phyloP scores from a whole-genome alignment of 2,888 invertebrate genomes.

The Dromius quadrimaculatus region DNA sequence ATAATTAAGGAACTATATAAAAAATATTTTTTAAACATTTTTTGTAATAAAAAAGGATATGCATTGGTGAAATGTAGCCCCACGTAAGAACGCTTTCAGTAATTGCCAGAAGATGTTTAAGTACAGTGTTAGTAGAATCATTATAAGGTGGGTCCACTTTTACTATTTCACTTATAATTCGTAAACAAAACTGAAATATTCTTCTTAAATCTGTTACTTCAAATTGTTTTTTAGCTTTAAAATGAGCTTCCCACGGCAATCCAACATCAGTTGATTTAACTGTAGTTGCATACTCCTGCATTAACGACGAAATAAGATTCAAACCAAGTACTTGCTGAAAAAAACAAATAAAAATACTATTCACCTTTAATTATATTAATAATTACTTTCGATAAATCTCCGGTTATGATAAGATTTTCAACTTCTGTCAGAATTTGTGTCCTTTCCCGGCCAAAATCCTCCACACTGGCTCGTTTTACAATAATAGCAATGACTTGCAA shows the following conservation, averaged over 20 bases:
- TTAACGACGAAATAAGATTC: conserved; percentile 82
- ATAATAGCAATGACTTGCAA: conserved; percentile 87
- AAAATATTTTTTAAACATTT: conserved; percentile 55
- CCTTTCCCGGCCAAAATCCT: conserved; percentile 78
- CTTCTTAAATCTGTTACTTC: conserved; percentile 83
- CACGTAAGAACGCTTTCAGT: conserved; percentile 84
- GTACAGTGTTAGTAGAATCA: conserved; percentile 69
- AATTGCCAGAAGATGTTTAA: conserved; percentile 80
- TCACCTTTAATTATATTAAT: too few species aligned
- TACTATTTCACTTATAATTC: conserved; percentile 73
- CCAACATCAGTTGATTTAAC: conserved; percentile 89
- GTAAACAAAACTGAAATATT: conserved; percentile 81
- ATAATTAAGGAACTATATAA: conserved; percentile 58
- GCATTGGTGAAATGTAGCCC: conserved; percentile 78
- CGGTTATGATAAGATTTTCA: conserved; percentile 79
- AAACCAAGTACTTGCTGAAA: conserved; percentile 85
- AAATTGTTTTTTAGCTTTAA: conserved; percentile 85
- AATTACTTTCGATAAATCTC: conserved; percentile 74
- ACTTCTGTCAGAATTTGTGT: conserved; percentile 79
- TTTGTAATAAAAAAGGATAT: conserved; percentile 62
- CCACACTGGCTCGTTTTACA: conserved; percentile 85
- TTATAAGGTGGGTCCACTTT: conserved; percentile 67
- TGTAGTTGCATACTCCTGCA: conserved; percentile 90
- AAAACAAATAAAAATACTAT: too few species aligned
- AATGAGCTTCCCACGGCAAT: conserved; percentile 89